phyloP scores from a whole-genome alignment of 92 coral and sea anemone species.

The Palythoa heliodiscus region DNA sequence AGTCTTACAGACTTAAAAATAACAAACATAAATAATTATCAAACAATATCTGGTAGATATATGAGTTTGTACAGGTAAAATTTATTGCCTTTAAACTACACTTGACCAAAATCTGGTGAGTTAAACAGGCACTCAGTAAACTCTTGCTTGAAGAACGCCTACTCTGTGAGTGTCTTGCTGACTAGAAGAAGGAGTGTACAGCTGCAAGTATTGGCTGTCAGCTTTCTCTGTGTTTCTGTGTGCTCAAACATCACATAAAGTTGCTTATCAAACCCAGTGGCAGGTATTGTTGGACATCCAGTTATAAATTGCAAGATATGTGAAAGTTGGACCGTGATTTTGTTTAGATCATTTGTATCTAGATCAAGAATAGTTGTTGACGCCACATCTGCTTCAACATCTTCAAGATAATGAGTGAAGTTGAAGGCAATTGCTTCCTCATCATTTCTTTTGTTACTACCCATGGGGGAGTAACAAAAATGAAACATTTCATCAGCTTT shows the following conservation, averaged over 20 bases:
- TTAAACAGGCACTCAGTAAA: constrained; percentile 64
- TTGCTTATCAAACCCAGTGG: constrained; percentile 52
- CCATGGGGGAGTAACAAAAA: constrained; percentile 38
- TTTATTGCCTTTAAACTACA: constrained; percentile 38
- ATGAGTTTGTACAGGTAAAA: constrained; percentile 10
- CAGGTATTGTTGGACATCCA: constrained; percentile 58
- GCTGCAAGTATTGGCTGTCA: constrained; percentile 58
- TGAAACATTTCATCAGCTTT: constrained; percentile 49
- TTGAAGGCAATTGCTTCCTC: constrained; percentile 72
- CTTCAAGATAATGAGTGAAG: constrained; percentile 69
- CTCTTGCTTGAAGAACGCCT: constrained; percentile 58
- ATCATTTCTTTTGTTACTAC: constrained; percentile 58
- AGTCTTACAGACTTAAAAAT: constrained; percentile 8
- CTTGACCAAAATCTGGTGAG: constrained; percentile 69
- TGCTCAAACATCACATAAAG: constrained; percentile 54
- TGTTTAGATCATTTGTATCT: constrained; percentile 48
- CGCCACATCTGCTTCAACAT: constrained; percentile 60
- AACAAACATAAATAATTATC: not conserved
- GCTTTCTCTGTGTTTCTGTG: constrained; percentile 54
- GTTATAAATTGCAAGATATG: constrained; percentile 63
- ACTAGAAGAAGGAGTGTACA: constrained; percentile 62
- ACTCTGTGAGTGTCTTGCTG: constrained; percentile 51
- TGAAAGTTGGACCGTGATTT: constrained; percentile 46
- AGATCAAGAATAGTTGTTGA: constrained; percentile 59
- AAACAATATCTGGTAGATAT: not conserved